Evolutionary conservation across 2,113 vertebrate species (phyloP), one percentile per base, ranked within the genome.

Genomic region (Microcebus griseorufus): DNA sequence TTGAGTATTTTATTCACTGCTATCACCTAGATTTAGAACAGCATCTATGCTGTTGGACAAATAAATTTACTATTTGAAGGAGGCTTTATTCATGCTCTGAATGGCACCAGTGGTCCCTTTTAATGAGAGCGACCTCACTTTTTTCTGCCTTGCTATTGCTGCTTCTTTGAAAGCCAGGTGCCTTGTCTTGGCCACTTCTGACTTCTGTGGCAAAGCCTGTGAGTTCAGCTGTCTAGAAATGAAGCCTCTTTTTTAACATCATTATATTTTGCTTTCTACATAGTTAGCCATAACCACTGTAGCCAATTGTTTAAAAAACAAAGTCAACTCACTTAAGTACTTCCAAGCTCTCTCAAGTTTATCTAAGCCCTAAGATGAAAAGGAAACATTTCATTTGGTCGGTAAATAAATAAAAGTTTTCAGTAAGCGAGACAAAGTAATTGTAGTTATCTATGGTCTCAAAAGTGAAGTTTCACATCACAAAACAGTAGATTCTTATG

Each of bases 271-370:
- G 12, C 29, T 65, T 48, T 88, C 78, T 87, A 5, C n/a, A 62
- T 6, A 20, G 0, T 53, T 85, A 60, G 27, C 34, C n/a, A 69
- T 51, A 72, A 80, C 34, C 39, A 64, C 39, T 65, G 29, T 20
- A 58, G n/a, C 9, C 75, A 88, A 23, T 58, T 75, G 1, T 92
- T 92, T 37, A 76, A 73, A 60, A 75, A 82, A 45, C 70, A 62
- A 39, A 92, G 76, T 92, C 65, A 97, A 76, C 22, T 88, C 84
- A 32, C 16, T 93, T 84, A 89, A 91, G 72, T 6, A 67, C n/a
- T 58, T 84, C 23, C 48, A 64, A 72, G 12, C 5, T 85, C 51
- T 51, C 27, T 92, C 29, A 51, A 90, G 17, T 94, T 93, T 90
- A 84, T 55, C 17, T 93, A 89, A 90, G 3, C 14, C 32, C 9